A percentile compares a stretch with the other conserved stretches of the same genome.
Conservation (phyloP, 2,888 invertebrate species). For the Eucera pruinosa region DNA sequence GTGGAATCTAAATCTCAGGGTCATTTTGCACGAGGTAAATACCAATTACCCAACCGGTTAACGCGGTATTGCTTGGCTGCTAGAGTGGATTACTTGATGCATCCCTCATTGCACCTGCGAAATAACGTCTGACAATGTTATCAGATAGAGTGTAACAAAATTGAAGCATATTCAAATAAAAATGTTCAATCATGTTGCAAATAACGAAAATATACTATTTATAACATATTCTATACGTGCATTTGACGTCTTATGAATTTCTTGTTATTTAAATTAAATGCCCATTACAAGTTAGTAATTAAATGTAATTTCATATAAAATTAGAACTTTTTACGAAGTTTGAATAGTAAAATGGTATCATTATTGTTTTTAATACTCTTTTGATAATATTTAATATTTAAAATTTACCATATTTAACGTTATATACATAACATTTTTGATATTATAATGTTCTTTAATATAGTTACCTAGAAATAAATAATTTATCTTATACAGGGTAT, state of each 20-base stretch:
- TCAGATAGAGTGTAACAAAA: constrained; percentile 1
- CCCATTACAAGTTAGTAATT: not conserved
- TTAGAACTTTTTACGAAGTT: not conserved
- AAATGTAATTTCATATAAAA: not conserved
- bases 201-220: not conserved
- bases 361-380: too few relatives aligned
- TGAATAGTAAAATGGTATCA: not conserved
- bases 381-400: too few relatives aligned
- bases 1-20: constrained; percentile 67
- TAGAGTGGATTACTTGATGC: constrained; percentile 61
- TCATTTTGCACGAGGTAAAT: constrained; percentile 77
- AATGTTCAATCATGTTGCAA: not conserved
- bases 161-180: constrained; percentile 2
- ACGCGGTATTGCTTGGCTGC: constrained; percentile 68
- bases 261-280: not conserved
- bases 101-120: constrained; percentile 51
- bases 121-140: constrained; percentile 60
- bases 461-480: too few relatives aligned
- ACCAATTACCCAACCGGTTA: constrained; percentile 77
- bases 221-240: not conserved
- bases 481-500: too few relatives aligned
- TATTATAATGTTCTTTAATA: too few relatives aligned
- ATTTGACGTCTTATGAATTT: not conserved
- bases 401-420: too few relatives aligned
- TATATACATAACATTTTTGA: too few relatives aligned